phyloP scores from a whole-genome alignment of 2,888 invertebrate genomes.

The Alloscopus bannaensis region DNA sequence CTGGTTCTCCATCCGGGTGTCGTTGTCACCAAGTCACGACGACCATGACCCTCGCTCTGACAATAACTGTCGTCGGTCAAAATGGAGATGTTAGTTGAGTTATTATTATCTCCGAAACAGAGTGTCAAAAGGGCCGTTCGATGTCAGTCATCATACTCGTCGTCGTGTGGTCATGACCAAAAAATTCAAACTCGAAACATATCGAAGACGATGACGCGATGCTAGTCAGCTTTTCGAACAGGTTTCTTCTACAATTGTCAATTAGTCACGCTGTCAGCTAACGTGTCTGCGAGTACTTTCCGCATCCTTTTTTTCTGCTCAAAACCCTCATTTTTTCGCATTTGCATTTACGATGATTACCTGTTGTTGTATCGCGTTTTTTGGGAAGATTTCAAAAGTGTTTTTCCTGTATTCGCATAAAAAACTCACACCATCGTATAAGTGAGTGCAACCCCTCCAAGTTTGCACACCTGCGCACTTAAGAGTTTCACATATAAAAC shows the following conservation, averaged over 20 bases:
- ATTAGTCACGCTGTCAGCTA: slow-evolving; percentile 53
- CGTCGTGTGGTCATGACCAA: neutral
- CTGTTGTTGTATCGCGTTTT: neutral
- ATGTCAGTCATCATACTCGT: slow-evolving; percentile 1
- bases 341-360: slow-evolving; percentile 8
- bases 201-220: slow-evolving; percentile 1
- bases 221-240: slow-evolving; percentile 23
- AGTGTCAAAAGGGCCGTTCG: too few species aligned
- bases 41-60: neutral
- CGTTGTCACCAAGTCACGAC: slow-evolving; percentile 25
- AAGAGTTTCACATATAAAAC: too few species aligned
- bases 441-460: too few species aligned
- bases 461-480: too few species aligned
- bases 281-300: too few species aligned
- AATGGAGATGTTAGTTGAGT: too few species aligned
- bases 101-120: too few species aligned
- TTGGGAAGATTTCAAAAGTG: too few species aligned
- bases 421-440: too few species aligned
- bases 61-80: neutral
- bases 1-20: slow-evolving; percentile 25
- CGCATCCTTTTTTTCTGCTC: neutral
- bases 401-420: too few species aligned
- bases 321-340: neutral
- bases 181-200: neutral
- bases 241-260: slow-evolving; percentile 55